Base-by-base conservation (phyloP, 2,797 vertebrate genomes). In the Intellagama lesueurii region DNA sequence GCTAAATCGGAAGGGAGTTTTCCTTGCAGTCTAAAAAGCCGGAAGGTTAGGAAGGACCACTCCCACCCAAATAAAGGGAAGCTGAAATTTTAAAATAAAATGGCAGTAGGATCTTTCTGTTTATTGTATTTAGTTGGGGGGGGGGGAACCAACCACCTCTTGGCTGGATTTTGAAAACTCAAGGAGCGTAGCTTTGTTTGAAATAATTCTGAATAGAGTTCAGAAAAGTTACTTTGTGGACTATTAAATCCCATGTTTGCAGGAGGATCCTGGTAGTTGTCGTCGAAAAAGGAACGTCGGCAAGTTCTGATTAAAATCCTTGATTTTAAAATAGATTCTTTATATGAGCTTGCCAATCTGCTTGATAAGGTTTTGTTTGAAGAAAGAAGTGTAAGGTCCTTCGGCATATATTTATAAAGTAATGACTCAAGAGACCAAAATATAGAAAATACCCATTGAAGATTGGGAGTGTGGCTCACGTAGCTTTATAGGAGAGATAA, bases 21-120 rank as follows among this genome's bases (percentile, higher is more conserved):
- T 70, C 44, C 84, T 0, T 0, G 70, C 47, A 35, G 66, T 90
- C 86, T 85, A 49, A 85, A 94, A 94, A 81, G 87, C 90, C 84
- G 85, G 83, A 89, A 93, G 89, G 35, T 77, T 7, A 6, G 90
- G 92, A 92, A 93, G 64, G 90, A 93, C 64, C 76, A 88, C 92
- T 95, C 94, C 95, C 91, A 77, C 4, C 0, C 87, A 91, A 93
- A 90, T n/a, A 35, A 49, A 24, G 14, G 9, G 0, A 0, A 7
- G 73, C 1, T 0, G 40, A 77, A 49, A 91, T 83, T 90, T 87
- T 91, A 16, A 88, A 94, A 81, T 81, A 68, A 76, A 87, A 52
- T 44, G 85, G 69, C 66, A 6, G 11, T 78, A 70, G 82, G 52
- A 72, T 66, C 24, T 8, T 85, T 47, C 49, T 81, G 83, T 81